Evolutionary conservation across 2,888 invertebrate genomes (phyloP).

Genomic region (Tanytarsus gracilentus): DNA sequence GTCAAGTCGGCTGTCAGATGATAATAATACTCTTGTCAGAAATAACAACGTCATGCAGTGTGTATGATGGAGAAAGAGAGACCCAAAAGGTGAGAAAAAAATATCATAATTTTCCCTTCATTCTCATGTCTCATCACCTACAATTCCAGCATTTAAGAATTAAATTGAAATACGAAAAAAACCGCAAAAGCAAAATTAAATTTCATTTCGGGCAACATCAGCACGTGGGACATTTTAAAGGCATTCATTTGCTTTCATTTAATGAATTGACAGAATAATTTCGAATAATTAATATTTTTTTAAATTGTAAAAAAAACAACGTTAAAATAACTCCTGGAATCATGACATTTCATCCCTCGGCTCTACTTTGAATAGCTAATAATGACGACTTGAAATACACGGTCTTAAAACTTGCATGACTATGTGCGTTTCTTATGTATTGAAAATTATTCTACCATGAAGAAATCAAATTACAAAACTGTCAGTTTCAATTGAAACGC

Average conservation of each 20-base stretch:
- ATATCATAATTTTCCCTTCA: constrained; percentile 29
- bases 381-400: too few species aligned
- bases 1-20: constrained; percentile 5
- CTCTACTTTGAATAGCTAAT: too few species aligned
- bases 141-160: neutral
- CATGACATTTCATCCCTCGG: too few species aligned
- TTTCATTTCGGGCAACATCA: constrained; percentile 21
- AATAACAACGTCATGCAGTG: neutral
- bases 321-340: too few species aligned
- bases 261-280: too few species aligned
- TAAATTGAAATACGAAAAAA: constrained; percentile 8
- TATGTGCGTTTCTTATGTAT: too few species aligned
- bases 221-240: neutral
- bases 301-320: too few species aligned
- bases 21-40: constrained; percentile 4
- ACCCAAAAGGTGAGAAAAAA: constrained; percentile 4
- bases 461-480: constrained; percentile 27
- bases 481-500: constrained; percentile 28
- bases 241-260: too few species aligned
- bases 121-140: neutral
- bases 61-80: neutral
- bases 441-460: neutral
- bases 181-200: constrained; percentile 23
- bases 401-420: too few species aligned
- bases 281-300: too few species aligned